Percentiles rank a stretch among this genome's conserved stretches.
phyloP scores from a whole-genome alignment of 2,113 vertebrate species.

The Chaenocephalus aceratus region DNA sequence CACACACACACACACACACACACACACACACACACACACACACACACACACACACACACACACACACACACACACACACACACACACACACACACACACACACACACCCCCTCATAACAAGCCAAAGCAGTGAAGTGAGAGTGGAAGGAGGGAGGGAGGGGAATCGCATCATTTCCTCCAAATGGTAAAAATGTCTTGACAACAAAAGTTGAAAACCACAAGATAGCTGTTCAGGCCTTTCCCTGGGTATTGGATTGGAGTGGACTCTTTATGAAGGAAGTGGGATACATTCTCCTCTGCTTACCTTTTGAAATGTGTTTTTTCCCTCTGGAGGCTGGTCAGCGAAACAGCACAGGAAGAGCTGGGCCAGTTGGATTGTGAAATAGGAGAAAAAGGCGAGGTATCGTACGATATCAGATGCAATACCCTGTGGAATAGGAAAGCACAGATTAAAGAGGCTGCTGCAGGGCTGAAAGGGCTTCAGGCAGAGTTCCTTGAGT shows the following conservation, averaged over 20 bases:
- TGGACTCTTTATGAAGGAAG: constrained; percentile 46
- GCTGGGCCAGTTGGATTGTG: constrained; percentile 85
- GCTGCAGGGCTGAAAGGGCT: background rate
- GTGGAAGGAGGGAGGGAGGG: constrained; percentile 51
- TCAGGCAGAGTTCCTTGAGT: constrained; percentile 1
- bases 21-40: no score
- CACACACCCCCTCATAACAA: constrained; percentile 58
- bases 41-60: no score
- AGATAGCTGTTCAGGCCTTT: constrained; percentile 52
- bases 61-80: no score
- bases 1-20: no score
- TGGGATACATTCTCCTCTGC: constrained; percentile 56
- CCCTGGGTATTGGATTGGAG: constrained; percentile 19
- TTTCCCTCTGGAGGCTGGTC: constrained; percentile 88
- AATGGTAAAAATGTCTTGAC: constrained; percentile 68
- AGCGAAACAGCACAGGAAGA: constrained; percentile 89
- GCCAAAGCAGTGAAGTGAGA: constrained; percentile 46
- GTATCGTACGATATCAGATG: constrained; percentile 83
- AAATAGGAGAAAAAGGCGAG: constrained; percentile 88
- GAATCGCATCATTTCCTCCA: constrained; percentile 74
- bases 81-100: constrained; percentile 2
- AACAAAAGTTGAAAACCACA: constrained; percentile 74
- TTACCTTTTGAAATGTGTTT: constrained; percentile 81
- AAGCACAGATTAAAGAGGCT: constrained; percentile 23
- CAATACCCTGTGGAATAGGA: constrained; percentile 82